Base-by-base conservation (phyloP, 2,888 invertebrate species). In the Serripes groenlandicus region DNA sequence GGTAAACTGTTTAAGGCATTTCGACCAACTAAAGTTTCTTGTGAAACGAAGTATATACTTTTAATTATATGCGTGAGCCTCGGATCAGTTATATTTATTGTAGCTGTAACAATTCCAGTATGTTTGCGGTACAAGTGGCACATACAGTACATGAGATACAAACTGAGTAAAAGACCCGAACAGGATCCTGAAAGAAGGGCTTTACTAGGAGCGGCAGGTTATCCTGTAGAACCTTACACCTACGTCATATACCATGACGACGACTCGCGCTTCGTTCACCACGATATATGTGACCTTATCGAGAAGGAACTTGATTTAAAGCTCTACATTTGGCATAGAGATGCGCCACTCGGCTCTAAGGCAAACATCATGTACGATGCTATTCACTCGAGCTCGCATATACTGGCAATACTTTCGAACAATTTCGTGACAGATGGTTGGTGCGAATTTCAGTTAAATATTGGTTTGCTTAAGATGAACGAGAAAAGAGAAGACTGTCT, bases 221-320 rank as follows among this genome's bases (percentile, higher is more conserved):
- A n/a, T 23, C n/a, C n/a, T n/a, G 30, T 11, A 18, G n/a, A 64
- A 23, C 64, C 64, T 4, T 64, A 64, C 35, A 37, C 37, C 0
- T 78, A 78, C 42, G 72, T 78, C 7, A 78, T 78, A 32, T 78
- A 78, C 56, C 30, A 71, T 23, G 71, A 78, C 23, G 62, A 34
- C 18, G 78, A 71, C 49, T 3, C 23, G 1, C 5, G 23, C 5
- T 78, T 72, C 32, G 64, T 78, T 1, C 78, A 71, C 18, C 18
- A 62, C 1, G 35, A 30, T n/a, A 52, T 78, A 3, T n/a, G 49
- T 4, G n/a, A 18, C 2, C n/a, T 62, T 5, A 26, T 78, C 23
- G 78, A 78, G 42, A 64, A 78, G 0, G 11, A 64, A 37, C 5
- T 62, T 30, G 66, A 42, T 1, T 56, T 62, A 11, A 42, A 42